These are phyloP conservation scores for Dromococcyx pavoninus DNA, from an alignment of 2,797 vertebrate species.

Conservation along the genomic window DNA sequence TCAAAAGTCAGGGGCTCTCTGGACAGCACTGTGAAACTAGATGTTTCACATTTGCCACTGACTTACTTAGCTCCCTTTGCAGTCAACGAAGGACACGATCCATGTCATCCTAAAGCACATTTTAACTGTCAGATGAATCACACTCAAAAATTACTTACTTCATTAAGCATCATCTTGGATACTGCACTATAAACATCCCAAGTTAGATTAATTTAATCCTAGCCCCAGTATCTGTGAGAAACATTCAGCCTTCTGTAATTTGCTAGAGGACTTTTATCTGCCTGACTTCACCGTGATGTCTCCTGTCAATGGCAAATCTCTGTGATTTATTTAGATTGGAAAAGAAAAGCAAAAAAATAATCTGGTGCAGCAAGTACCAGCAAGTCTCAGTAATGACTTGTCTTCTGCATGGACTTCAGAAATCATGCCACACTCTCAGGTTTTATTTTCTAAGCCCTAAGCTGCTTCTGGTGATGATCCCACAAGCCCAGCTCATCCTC, in stretches of 20 bases:
- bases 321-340: background rate
- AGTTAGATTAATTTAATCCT: background rate
- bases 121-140: constrained; percentile 6
- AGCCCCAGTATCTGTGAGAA: background rate
- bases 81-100: background rate
- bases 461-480: background rate
- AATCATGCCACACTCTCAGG: background rate
- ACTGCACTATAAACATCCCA: background rate
- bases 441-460: constrained; percentile 2
- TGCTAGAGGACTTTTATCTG: background rate
- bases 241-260: background rate
- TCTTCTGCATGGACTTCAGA: background rate
- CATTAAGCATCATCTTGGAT: background rate
- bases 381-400: background rate
- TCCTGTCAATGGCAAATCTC: background rate
- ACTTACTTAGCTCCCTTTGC: background rate
- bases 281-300: background rate
- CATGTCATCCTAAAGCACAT: background rate
- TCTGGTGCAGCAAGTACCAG: background rate
- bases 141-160: background rate
- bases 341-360: background rate
- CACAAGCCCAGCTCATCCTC: background rate
- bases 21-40: background rate
- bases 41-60: background rate
- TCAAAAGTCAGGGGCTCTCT: background rate